A percentile compares a stretch with the other conserved stretches of the same genome.
Evolutionary conservation across 2,113 vertebrate species (phyloP).

Genomic region (Apodemus sylvaticus): DNA sequence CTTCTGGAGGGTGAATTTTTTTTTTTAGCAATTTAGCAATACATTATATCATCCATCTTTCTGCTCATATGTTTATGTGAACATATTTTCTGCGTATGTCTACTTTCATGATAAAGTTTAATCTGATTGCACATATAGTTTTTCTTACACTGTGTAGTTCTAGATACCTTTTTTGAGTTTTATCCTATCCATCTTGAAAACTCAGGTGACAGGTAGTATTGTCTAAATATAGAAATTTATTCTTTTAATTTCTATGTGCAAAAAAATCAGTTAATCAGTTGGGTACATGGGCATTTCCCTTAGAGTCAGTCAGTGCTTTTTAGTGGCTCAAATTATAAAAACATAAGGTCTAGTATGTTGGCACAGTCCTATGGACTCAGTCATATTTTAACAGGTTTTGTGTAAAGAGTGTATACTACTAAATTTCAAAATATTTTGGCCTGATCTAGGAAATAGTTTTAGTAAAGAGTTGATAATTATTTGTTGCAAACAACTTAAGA

Average conservation of each 20-base stretch:
- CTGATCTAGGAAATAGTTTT: neutral
- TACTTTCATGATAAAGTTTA: neutral
- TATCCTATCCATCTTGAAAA: neutral
- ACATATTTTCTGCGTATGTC: neutral
- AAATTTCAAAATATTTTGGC: neutral
- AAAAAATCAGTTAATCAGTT: neutral
- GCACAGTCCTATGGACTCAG: neutral
- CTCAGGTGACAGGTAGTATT: neutral
- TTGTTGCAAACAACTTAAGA: neutral
- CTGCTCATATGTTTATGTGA: neutral
- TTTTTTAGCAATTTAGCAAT: neutral
- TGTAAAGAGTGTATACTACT: neutral
- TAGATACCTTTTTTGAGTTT: neutral
- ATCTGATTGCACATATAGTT: neutral
- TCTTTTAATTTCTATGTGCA: neutral
- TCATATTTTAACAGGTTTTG: neutral
- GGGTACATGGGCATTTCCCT: neutral
- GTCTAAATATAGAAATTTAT: neutral
- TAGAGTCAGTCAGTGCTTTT: neutral
- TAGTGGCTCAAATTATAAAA: neutral
- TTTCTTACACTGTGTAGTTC: neutral
- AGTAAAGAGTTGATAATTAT: constrained; percentile 20
- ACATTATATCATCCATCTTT: neutral
- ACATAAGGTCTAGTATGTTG: neutral
- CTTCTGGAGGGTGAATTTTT: neutral